Conservation (phyloP, 2,888 invertebrate species). For the Hymenopus coronatus region DNA sequence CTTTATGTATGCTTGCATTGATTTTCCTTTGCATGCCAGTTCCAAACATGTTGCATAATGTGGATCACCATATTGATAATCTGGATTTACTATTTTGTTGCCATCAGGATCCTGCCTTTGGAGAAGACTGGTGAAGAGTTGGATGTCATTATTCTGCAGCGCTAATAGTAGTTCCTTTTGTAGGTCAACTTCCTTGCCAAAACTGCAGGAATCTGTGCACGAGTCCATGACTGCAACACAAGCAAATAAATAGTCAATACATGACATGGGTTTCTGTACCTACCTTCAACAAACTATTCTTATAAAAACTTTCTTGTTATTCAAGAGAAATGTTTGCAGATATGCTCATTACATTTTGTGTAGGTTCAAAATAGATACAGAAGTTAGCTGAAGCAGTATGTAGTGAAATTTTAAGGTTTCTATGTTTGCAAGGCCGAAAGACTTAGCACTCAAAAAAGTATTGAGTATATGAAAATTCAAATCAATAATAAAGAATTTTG, state of each 20-base stretch:
- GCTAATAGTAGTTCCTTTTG: background rate
- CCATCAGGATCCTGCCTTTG: slow-evolving; percentile 1
- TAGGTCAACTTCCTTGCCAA: background rate
- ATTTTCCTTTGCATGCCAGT: slow-evolving; percentile 1
- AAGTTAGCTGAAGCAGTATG: too few species aligned
- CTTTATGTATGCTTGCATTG: background rate
- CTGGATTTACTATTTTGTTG: background rate
- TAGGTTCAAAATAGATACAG: too few species aligned
- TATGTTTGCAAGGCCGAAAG: too few species aligned
- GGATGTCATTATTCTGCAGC: background rate
- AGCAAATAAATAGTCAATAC: background rate
- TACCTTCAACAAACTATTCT: too few species aligned
- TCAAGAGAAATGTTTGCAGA: too few species aligned
- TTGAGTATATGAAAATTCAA: too few species aligned
- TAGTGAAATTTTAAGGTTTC: too few species aligned
- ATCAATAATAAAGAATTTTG: too few species aligned
- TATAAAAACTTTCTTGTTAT: too few species aligned
- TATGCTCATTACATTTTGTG: too few species aligned
- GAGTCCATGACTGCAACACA: background rate
- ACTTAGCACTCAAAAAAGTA: too few species aligned
- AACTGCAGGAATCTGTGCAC: background rate
- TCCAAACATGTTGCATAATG: slow-evolving; percentile 13
- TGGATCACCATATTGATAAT: slow-evolving; percentile 13
- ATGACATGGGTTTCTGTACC: too few species aligned
- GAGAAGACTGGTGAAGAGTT: background rate